Conservation (phyloP, 2,888 invertebrate species). For the Noctua janthe region DNA sequence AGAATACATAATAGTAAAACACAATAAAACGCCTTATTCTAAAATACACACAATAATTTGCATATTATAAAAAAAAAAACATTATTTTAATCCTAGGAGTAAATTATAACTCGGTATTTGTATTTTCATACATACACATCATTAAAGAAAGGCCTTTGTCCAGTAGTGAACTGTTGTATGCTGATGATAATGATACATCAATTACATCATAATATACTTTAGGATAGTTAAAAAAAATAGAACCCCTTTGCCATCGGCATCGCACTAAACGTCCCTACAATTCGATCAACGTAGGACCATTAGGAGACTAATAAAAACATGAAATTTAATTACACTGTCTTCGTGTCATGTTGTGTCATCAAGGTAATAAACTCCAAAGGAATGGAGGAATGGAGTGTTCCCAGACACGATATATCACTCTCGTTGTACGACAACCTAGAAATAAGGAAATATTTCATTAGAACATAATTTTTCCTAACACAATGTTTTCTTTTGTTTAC, state of each 20-base stretch:
- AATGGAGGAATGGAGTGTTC: constrained; percentile 36
- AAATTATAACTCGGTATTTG: background rate
- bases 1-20: background rate
- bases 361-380: constrained; percentile 43
- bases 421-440: constrained; percentile 9
- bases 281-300: constrained; percentile 14
- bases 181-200: too few relatives aligned
- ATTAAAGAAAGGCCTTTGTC: too few relatives aligned
- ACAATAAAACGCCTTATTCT: background rate
- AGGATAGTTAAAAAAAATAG: background rate
- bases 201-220: background rate
- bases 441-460: constrained; percentile 25
- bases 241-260: background rate
- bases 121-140: background rate
- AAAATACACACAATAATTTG: background rate
- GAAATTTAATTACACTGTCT: constrained; percentile 38
- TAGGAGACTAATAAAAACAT: constrained; percentile 44
- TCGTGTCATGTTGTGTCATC: constrained; percentile 40
- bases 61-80: background rate
- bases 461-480: constrained; percentile 21
- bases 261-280: background rate
- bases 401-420: constrained; percentile 32
- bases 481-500: constrained; percentile 21
- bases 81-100: background rate
- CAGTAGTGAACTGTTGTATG: too few relatives aligned